These are phyloP conservation scores for Varanus komodoensis DNA, from an alignment of 2,113 vertebrate species.

Conservation along the genomic window DNA sequence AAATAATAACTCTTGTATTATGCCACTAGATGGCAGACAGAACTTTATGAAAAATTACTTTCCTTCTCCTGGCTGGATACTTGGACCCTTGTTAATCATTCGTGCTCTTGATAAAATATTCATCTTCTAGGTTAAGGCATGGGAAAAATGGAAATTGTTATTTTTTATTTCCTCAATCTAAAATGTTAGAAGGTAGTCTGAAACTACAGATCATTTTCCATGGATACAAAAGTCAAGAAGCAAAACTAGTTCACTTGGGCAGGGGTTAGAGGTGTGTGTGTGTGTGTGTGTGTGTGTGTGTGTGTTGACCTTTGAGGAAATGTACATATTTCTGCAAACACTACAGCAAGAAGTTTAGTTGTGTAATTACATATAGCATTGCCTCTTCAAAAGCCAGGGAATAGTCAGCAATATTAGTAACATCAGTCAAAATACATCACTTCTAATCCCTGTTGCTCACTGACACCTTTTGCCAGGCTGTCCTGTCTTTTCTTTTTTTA, in stretches of 20 bases:
- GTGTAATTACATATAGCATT: neutral
- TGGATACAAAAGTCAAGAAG: neutral
- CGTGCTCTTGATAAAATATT: slow-evolving; percentile 6
- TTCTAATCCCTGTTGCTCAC: no score
- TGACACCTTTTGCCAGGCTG: no score
- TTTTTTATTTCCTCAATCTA: neutral
- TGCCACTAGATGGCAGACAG: slow-evolving; percentile 52
- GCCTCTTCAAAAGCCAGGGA: neutral
- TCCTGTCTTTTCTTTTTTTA: no score
- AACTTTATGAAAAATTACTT: neutral
- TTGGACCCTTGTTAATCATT: neutral
- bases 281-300: no score
- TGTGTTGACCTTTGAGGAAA: neutral
- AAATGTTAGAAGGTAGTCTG: neutral
- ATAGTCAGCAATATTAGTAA: neutral
- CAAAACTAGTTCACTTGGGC: neutral
- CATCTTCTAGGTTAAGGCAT: neutral
- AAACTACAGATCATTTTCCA: neutral
- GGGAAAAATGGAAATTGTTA: neutral
- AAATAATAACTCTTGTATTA: neutral
- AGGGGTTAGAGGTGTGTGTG: no score
- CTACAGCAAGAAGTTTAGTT: neutral
- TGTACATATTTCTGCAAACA: neutral
- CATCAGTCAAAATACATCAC: neutral
- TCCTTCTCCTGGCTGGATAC: neutral